These are phyloP conservation scores for Megalopta genalis DNA, from an alignment of 1,140 invertebrate genomes.

Conservation along the genomic window DNA sequence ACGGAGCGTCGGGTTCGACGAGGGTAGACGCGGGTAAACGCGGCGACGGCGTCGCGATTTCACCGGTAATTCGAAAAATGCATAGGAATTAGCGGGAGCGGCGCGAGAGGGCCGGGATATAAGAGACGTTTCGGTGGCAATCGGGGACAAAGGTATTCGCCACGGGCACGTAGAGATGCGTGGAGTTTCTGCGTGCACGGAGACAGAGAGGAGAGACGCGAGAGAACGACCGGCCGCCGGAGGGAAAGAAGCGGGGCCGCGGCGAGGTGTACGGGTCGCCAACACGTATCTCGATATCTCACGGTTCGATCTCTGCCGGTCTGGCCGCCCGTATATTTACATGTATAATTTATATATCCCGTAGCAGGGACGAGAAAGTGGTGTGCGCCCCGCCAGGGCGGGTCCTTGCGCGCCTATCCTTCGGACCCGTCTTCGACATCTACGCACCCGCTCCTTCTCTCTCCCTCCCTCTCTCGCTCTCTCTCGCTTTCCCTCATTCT, in stretches of 20 bases:
- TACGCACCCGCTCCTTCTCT: background rate
- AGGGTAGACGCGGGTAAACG: background rate
- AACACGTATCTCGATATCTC: slow-evolving; percentile 75
- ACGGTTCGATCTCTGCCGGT: slow-evolving; percentile 71
- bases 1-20: background rate
- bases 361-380: slow-evolving; percentile 43
- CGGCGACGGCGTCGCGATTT: slow-evolving; percentile 9
- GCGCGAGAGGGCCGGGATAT: slow-evolving; percentile 36
- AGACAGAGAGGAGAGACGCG: slow-evolving; percentile 1
- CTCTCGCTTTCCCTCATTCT: no score
- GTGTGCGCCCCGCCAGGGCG: slow-evolving; percentile 55
- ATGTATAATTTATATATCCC: slow-evolving; percentile 79
- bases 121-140: slow-evolving; percentile 47
- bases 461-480: background rate
- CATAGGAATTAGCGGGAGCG: slow-evolving; percentile 32
- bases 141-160: slow-evolving; percentile 43
- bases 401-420: slow-evolving; percentile 40
- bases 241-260: slow-evolving; percentile 14
- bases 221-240: slow-evolving; percentile 13
- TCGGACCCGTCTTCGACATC: background rate
- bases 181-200: slow-evolving; percentile 28
- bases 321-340: slow-evolving; percentile 75
- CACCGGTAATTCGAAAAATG: slow-evolving; percentile 45
- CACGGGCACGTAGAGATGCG: slow-evolving; percentile 27
- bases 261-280: slow-evolving; percentile 66